Base-by-base conservation (phyloP, 2,888 invertebrate genomes). In the Micropterix aruncella region DNA sequence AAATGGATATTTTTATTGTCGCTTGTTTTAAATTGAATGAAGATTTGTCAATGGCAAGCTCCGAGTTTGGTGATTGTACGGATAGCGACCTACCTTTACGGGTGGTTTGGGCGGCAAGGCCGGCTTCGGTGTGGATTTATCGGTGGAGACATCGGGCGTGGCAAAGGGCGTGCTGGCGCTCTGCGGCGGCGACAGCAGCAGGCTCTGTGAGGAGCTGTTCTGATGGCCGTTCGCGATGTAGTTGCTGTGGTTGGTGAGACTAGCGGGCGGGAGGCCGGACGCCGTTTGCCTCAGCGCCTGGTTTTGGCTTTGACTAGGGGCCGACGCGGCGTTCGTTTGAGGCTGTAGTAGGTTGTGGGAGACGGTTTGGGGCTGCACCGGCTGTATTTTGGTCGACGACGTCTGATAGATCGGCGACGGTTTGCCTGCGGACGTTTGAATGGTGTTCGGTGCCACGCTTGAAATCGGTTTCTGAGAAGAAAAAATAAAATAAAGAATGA, bases 61-160 rank as follows among this genome's bases (percentile, higher is more conserved):
- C n/a, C n/a, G n/a, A n/a, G n/a, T 18, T 19, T n/a, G 27, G 16
- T 7, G 5, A 42, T 9, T 7, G 15, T 19, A 18, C 19, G 9
- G 16, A 19, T 41, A 41, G 12, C 17, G 16, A 38, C 42, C 41
- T 60, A 71, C 71, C 67, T 71, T 78, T 42, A 82, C 74, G 15
- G 78, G 77, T 41, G 91, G 92, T 66, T 91, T 92, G 7, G 87
- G 87, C 48, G 87, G 88, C 60, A 88, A 61, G 2, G 88, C 86
- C 1, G 88, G 88, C 59, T 87, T 83, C 40, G 75, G 72, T 37
- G 46, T 41, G 16, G 67, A 70, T 57, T 74, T 77, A 54, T 76
- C 75, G 3, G 65, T 61, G 46, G 70, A 68, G 48, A 67, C 67
- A 53, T 72, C 72, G 3, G 77, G 74, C 7, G 73, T 74, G 2